phyloP scores from a whole-genome alignment of 1,140 invertebrate genomes.

The Eumeta japonica region DNA sequence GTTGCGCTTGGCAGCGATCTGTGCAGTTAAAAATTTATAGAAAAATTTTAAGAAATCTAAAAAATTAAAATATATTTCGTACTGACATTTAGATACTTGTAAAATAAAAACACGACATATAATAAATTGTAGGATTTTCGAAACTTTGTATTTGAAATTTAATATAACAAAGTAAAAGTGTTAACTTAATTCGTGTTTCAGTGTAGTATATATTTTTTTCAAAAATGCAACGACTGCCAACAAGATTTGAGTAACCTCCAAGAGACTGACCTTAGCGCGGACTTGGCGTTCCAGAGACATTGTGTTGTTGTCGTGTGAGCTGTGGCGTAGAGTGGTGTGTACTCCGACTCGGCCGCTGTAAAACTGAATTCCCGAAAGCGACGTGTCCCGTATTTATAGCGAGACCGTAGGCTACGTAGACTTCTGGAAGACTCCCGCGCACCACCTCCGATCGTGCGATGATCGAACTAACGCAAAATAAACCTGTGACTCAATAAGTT shows the following conservation, averaged over 20 bases:
- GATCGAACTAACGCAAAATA: conserved; percentile 34
- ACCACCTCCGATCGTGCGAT: conserved; percentile 24
- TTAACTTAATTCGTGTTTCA: no score
- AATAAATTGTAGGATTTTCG: background rate
- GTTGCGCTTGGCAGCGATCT: conserved; percentile 89
- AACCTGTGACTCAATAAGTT: conserved; percentile 50
- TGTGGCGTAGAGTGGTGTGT: conserved; percentile 31
- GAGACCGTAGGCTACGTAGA: conserved; percentile 30
- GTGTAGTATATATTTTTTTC: background rate
- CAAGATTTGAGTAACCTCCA: conserved; percentile 3
- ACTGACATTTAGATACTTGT: background rate
- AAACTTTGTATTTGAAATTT: conserved; percentile 1
- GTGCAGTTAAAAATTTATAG: conserved; percentile 16
- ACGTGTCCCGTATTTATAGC: conserved; percentile 50
- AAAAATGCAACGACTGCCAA: background rate
- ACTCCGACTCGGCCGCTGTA: conserved; percentile 28
- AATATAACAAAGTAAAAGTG: no score
- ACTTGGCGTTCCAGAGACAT: conserved; percentile 82
- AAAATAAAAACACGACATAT: background rate
- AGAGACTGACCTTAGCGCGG: conserved; percentile 67
- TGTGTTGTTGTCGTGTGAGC: conserved; percentile 45
- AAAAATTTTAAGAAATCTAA: conserved; percentile 10
- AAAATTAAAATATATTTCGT: background rate
- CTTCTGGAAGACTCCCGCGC: conserved; percentile 49
- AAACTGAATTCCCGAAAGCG: conserved; percentile 53